Percentiles rank a stretch among this genome's conserved stretches.
phyloP scores from a whole-genome alignment of 2,888 invertebrate genomes.

The Noctua pronuba region DNA sequence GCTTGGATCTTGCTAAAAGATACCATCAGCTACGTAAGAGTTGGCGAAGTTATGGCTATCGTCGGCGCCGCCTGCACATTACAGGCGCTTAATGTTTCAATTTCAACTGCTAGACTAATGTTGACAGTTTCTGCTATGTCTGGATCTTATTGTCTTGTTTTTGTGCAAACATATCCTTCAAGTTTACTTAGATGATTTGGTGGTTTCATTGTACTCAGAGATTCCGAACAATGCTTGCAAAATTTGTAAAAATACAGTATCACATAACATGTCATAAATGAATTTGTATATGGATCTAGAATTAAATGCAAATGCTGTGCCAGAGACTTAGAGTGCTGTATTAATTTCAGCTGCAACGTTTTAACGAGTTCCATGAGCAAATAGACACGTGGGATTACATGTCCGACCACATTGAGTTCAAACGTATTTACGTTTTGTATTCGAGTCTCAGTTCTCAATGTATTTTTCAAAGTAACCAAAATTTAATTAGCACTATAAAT shows the following conservation, averaged over 20 bases:
- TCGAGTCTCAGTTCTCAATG: not conserved
- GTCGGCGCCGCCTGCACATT: slow-evolving; percentile 27
- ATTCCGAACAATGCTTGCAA: not conserved
- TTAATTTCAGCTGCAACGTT: slow-evolving; percentile 18
- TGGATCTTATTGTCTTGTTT: slow-evolving; percentile 30
- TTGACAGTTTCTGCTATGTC: slow-evolving; percentile 33
- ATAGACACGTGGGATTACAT: slow-evolving; percentile 2
- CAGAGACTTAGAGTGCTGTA: not conserved
- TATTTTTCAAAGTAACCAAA: not conserved
- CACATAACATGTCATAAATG: not conserved
- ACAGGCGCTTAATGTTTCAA: slow-evolving; percentile 42
- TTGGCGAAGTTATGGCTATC: slow-evolving; percentile 12
- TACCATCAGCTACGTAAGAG: slow-evolving; percentile 30
- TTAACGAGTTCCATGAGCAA: not conserved
- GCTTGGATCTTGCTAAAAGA: slow-evolving; percentile 3
- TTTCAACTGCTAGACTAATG: slow-evolving; percentile 31
- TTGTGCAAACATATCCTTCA: not conserved
- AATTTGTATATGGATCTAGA: not conserved
- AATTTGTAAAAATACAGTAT: not conserved
- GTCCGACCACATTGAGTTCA: not conserved
- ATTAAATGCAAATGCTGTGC: slow-evolving; percentile 4
- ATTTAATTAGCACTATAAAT: slow-evolving; percentile 20
- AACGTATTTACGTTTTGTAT: not conserved
- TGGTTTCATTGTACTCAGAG: not conserved
- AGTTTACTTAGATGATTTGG: slow-evolving; percentile 12